Evolutionary conservation across 2,888 invertebrate genomes (phyloP).

Genomic region (Globia sparganii): DNA sequence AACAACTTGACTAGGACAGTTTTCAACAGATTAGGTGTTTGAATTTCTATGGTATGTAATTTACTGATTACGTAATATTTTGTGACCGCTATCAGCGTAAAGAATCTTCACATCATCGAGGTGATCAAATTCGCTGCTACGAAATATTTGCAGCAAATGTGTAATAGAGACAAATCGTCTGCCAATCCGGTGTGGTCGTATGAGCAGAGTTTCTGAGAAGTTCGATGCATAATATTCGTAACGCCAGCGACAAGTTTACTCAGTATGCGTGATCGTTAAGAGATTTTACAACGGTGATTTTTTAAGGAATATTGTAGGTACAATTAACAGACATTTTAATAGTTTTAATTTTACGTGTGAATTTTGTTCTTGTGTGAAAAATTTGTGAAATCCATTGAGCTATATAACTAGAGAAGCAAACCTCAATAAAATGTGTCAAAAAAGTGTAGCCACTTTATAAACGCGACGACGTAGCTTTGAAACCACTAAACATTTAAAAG

Average conservation of each 20-base stretch:
- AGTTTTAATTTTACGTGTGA: constrained; percentile 10
- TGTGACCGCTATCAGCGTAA: constrained; percentile 3
- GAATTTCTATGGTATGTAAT: constrained; percentile 58
- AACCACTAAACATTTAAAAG: too few species aligned
- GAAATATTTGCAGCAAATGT: background rate
- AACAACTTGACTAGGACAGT: constrained; percentile 83
- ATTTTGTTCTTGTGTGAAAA: background rate
- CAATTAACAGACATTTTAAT: constrained; percentile 18
- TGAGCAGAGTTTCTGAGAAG: background rate
- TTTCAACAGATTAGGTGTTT: constrained; percentile 84
- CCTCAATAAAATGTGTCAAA: too few species aligned
- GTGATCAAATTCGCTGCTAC: background rate
- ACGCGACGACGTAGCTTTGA: too few species aligned
- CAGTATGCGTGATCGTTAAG: background rate
- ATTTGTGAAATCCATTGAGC: too few species aligned
- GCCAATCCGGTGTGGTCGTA: background rate
- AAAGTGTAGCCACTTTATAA: too few species aligned
- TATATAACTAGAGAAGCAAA: too few species aligned
- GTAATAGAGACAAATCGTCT: background rate
- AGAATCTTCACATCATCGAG: background rate
- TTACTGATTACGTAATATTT: constrained; percentile 28
- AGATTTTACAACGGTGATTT: constrained; percentile 6
- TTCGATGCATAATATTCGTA: background rate
- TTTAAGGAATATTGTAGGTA: constrained; percentile 1
- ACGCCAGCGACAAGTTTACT: background rate